Base-by-base conservation (phyloP, 2,113 vertebrate species). In the Garra rufa region DNA sequence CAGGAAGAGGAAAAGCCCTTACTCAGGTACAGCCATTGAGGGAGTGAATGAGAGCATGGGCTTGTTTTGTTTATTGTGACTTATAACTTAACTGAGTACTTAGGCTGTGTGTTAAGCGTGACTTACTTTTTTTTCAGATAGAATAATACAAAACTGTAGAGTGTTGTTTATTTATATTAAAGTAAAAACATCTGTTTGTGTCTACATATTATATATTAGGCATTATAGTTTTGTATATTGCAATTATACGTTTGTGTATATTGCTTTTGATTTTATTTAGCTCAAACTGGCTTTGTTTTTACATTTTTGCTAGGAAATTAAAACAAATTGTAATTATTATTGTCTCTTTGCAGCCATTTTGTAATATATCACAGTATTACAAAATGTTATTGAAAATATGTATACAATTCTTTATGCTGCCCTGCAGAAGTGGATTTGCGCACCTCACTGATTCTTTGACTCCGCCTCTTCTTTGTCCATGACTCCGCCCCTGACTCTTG, bases 11-110 rank as follows among this genome's bases (percentile, higher is more conserved):
- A 87, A 30, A 0, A 0, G 26, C 24, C 21, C 6, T 0, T 73
- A 57, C 57, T 89, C 84, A 88, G 79, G 86, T 87, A 84, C 52
- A 70, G 83, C 34, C 24, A 19, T 6, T 59, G 10, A 26, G 10
- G 30, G 9, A 71, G 19, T 86, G 34, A 71, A 57, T 57, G 71
- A 65, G 76, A 82, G 55, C 81, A 28, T 67, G 52, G 83, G 44
- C 74, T 76, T 84, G 28, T 26, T 73, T 46, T 81, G 15, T 55
- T 46, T 85, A 17, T 76, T 46, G 30, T 26, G 57, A 10, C 15
- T 46, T 5, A 44, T 46, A 65, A 80, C 77, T 63, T 30, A 30
- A 80, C 1, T 48, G 26, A 75, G 43, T 75, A 75, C 71, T 28
- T 26, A 17, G 21, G 13, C 70, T 74, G 11, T 30, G 44, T 75